Percentiles rank a stretch among this genome's conserved stretches.
Evolutionary conservation across 2,888 invertebrate species (phyloP).

Genomic region (Idaea dimidiata): DNA sequence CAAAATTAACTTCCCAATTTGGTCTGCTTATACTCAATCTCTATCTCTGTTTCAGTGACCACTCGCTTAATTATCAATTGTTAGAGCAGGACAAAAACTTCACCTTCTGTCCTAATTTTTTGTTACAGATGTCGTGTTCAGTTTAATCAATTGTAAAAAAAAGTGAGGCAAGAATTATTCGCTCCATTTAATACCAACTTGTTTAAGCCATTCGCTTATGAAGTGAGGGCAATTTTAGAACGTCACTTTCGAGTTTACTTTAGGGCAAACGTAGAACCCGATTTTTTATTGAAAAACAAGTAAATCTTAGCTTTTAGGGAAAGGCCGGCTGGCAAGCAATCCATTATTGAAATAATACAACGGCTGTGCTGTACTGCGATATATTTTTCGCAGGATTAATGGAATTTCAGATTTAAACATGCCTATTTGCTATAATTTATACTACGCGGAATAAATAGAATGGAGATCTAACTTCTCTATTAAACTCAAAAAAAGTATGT

Average conservation of each 20-base stretch:
- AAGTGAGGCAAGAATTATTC: constrained; percentile 1
- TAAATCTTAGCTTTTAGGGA: no score
- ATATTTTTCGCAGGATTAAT: no score
- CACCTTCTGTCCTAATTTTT: background rate
- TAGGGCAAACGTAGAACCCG: background rate
- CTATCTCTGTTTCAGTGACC: background rate
- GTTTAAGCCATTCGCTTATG: constrained; percentile 5
- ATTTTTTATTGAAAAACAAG: no score
- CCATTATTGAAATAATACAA: no score
- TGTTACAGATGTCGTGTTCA: background rate
- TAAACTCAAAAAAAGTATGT: no score
- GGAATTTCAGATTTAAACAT: no score
- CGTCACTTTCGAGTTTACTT: background rate
- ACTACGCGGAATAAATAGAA: no score
- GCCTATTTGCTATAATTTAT: no score
- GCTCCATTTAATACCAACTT: constrained; percentile 4
- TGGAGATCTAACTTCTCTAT: no score
- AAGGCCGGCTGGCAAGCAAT: no score
- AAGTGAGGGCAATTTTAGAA: constrained; percentile 1
- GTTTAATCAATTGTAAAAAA: background rate
- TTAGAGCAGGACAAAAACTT: background rate
- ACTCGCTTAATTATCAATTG: background rate
- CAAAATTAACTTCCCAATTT: background rate
- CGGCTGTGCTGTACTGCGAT: no score
- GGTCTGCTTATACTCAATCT: background rate